Conservation (phyloP, 2,113 vertebrate species). For the Muntiacus muntjak region DNA sequence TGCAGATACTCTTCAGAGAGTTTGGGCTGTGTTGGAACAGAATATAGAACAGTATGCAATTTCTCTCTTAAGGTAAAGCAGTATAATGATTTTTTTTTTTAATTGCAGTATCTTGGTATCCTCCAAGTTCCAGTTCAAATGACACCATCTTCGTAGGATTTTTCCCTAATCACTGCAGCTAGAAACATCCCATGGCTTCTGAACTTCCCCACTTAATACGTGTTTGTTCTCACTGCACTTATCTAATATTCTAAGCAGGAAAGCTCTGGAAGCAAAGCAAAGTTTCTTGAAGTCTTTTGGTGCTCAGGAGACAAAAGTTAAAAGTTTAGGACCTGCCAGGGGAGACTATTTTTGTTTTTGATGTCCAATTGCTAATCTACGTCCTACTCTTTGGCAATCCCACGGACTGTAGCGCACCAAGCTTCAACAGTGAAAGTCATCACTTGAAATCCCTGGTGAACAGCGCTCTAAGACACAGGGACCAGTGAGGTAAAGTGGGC, state of each 20-base stretch:
- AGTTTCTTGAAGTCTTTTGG: not conserved
- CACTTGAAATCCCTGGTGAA: not conserved
- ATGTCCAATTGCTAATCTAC: not conserved
- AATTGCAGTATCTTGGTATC: not conserved
- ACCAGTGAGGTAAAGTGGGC: not conserved
- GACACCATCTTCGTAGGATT: not conserved
- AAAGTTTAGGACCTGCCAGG: not conserved
- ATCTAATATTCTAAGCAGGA: not conserved
- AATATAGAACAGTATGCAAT: slow-evolving; percentile 84
- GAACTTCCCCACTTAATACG: not conserved
- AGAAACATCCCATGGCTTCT: not conserved
- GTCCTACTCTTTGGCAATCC: not conserved
- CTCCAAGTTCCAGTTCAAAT: not conserved
- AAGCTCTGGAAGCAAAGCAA: not conserved
- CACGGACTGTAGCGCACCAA: not conserved
- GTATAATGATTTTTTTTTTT: not conserved
- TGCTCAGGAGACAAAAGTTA: not conserved
- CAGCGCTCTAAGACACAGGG: not conserved
- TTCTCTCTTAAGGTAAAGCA: slow-evolving; percentile 87
- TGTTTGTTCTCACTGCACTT: not conserved
- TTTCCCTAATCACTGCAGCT: not conserved
- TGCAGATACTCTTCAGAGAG: slow-evolving; percentile 81
- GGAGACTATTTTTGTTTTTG: not conserved
- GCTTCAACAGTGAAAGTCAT: not conserved
- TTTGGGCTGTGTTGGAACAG: slow-evolving; percentile 84